Percentiles rank a stretch among this genome's conserved stretches.
phyloP scores from a whole-genome alignment of 2,888 invertebrate species.

The Psylliodes chrysocephalus region DNA sequence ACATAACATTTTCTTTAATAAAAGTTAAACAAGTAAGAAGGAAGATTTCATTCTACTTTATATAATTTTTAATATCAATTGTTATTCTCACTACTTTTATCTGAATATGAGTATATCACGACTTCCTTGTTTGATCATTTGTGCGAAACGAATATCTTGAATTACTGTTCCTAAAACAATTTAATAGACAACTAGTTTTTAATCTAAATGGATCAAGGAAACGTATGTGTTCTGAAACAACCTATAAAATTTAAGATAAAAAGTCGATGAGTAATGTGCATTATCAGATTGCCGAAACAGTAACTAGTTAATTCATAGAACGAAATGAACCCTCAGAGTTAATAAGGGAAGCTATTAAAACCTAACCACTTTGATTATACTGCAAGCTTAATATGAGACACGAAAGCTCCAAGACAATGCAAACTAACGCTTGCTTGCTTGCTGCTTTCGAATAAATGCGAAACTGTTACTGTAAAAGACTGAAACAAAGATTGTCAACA shows the following conservation, averaged over 20 bases:
- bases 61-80: too few relatives aligned
- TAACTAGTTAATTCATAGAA: slow-evolving; percentile 24
- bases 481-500: slow-evolving; percentile 7
- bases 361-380: slow-evolving; percentile 22
- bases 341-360: slow-evolving; percentile 26
- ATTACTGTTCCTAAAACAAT: too few relatives aligned
- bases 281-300: slow-evolving; percentile 22
- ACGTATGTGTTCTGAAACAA: background rate
- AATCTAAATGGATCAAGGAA: slow-evolving; percentile 14
- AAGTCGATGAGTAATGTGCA: slow-evolving; percentile 13
- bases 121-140: too few relatives aligned
- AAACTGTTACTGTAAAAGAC: slow-evolving; percentile 3
- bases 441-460: slow-evolving; percentile 5
- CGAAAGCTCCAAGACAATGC: slow-evolving; percentile 23
- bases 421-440: slow-evolving; percentile 16
- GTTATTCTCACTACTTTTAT: too few relatives aligned
- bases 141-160: background rate
- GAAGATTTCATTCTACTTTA: too few relatives aligned
- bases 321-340: slow-evolving; percentile 23
- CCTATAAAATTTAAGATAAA: background rate
- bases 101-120: too few relatives aligned
- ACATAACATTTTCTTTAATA: too few relatives aligned
- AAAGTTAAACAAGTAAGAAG: too few relatives aligned
- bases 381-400: slow-evolving; percentile 23
- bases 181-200: background rate